Conservation (phyloP, 2,888 invertebrate genomes). For the Athripsodes cinereus region DNA sequence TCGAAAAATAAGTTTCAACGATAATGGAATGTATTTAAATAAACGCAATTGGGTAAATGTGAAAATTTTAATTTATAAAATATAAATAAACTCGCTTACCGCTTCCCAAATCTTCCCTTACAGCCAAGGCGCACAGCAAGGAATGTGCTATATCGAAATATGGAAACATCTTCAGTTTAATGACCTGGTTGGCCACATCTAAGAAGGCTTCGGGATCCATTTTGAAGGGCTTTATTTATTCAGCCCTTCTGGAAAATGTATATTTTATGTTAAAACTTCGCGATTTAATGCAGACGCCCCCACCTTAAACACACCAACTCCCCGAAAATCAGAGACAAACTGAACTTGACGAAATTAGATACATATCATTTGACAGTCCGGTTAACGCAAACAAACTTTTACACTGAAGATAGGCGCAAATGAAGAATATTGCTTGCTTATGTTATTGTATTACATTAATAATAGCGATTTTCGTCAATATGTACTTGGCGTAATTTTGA, state of each 20-base stretch:
- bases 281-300: slow-evolving; percentile 14
- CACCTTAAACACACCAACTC: slow-evolving; percentile 7
- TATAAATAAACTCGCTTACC: slow-evolving; percentile 51
- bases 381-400: background rate
- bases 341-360: slow-evolving; percentile 31
- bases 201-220: slow-evolving; percentile 97
- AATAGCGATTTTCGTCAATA: too few species aligned
- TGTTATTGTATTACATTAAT: too few species aligned
- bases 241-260: slow-evolving; percentile 14
- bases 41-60: too few species aligned
- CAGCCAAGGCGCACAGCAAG: slow-evolving; percentile 87
- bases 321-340: slow-evolving; percentile 17
- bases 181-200: slow-evolving; percentile 97
- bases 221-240: slow-evolving; percentile 34
- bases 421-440: too few species aligned
- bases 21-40: too few species aligned
- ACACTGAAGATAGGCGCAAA: background rate
- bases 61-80: too few species aligned
- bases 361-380: background rate
- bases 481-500: too few species aligned
- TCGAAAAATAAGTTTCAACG: too few species aligned
- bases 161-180: slow-evolving; percentile 98
- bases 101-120: slow-evolving; percentile 89
- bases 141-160: slow-evolving; percentile 99
- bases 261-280: slow-evolving; percentile 14